phyloP scores from a whole-genome alignment of 2,797 vertebrate genomes.

The Odontamblyopus lacepedii region DNA sequence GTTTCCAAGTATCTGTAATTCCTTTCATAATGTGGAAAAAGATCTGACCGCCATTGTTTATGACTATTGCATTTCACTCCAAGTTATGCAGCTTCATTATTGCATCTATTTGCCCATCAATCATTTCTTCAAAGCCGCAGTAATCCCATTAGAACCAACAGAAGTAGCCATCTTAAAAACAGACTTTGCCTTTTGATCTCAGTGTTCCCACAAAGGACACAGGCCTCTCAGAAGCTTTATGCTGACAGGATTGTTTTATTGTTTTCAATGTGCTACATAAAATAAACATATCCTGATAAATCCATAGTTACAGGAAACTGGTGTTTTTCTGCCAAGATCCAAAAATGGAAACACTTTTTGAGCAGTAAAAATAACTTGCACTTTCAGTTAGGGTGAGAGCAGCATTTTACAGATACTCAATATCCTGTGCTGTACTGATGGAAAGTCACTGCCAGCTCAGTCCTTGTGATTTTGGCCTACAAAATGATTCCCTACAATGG shows the following conservation, averaged over 20 bases:
- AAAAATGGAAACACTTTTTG: conserved; percentile 8
- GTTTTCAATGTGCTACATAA: conserved; percentile 32
- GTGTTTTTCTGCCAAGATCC: conserved; percentile 12
- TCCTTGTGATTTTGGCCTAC: too few species aligned
- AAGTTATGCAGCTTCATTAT: conserved; percentile 31
- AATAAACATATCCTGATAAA: conserved; percentile 37
- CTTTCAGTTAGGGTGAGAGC: neutral
- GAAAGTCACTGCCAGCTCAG: too few species aligned
- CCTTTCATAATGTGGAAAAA: conserved; percentile 5
- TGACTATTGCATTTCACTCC: conserved; percentile 3
- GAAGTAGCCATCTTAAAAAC: conserved; percentile 11
- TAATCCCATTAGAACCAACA: conserved; percentile 29
- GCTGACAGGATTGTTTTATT: conserved; percentile 41
- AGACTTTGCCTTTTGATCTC: conserved; percentile 45
- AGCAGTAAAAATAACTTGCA: conserved; percentile 24
- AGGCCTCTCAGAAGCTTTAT: conserved; percentile 35
- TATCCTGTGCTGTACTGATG: neutral
- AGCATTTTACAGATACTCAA: neutral
- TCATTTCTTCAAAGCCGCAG: conserved; percentile 26
- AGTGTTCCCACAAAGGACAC: conserved; percentile 54
- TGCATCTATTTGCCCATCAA: conserved; percentile 27
- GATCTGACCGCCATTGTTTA: conserved; percentile 3
- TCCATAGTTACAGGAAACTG: conserved; percentile 22
- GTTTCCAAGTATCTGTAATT: neutral
- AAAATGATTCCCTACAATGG: too few species aligned